A percentile compares a stretch with the other conserved stretches of the same genome.
Conservation (phyloP, 2,888 invertebrate genomes). For the Ectropis crepuscularia region DNA sequence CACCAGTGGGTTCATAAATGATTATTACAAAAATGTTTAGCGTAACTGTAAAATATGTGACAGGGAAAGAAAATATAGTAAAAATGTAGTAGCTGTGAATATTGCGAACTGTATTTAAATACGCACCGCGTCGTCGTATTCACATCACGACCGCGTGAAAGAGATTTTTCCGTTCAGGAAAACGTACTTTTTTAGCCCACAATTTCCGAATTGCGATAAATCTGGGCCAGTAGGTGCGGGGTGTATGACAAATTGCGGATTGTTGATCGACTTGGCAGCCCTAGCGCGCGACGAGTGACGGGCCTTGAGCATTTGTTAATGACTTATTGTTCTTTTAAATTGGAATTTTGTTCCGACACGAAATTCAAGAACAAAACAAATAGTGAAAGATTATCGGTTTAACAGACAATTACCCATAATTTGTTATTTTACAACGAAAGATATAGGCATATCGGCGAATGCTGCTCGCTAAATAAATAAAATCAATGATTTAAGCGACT, state of each 20-base stretch:
- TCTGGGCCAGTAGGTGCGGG: conserved; percentile 14
- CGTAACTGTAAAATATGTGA: too few species aligned
- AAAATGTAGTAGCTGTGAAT: background rate
- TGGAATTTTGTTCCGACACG: conserved; percentile 20
- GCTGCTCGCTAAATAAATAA: too few species aligned
- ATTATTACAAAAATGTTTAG: too few species aligned
- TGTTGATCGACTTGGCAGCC: conserved; percentile 9
- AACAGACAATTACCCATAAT: too few species aligned
- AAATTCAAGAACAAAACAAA: background rate
- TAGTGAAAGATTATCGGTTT: too few species aligned
- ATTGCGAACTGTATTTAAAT: conserved; percentile 4
- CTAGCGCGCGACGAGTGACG: conserved; percentile 26
- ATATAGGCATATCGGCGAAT: too few species aligned
- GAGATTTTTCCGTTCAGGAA: conserved; percentile 6
- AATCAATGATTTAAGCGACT: too few species aligned
- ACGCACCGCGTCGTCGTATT: conserved; percentile 8
- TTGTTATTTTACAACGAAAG: too few species aligned
- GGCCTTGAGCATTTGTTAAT: conserved; percentile 40
- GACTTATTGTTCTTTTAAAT: conserved; percentile 41
- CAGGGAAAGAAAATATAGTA: background rate
- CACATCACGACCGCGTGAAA: conserved; percentile 19
- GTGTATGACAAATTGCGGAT: conserved; percentile 9
- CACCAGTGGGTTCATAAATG: too few species aligned
- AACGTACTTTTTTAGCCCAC: conserved; percentile 17
- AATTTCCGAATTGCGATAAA: conserved; percentile 3